Conservation (phyloP, 1,140 invertebrate genomes). For the Zaprionus vittiger region DNA sequence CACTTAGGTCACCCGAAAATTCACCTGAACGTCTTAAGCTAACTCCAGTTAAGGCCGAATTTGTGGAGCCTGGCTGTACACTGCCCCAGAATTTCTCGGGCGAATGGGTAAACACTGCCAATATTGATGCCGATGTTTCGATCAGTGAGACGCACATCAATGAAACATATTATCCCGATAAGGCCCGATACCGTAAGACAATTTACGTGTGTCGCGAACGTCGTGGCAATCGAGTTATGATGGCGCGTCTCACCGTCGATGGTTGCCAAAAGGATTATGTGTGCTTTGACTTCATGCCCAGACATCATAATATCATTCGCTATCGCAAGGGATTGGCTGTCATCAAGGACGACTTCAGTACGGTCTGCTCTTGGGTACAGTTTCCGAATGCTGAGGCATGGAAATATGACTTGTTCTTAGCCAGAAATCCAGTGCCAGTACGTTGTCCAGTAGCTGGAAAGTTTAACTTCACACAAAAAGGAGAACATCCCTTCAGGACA, state of each 20-base stretch:
- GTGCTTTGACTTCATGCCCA: slow-evolving; percentile 97
- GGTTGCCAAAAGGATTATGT: slow-evolving; percentile 99
- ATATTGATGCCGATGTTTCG: slow-evolving; percentile 96
- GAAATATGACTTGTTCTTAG: slow-evolving; percentile 95
- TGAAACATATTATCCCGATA: slow-evolving; percentile 97
- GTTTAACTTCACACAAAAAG: slow-evolving; percentile 95
- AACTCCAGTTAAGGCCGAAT: slow-evolving; percentile 93
- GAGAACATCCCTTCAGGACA: slow-evolving; percentile 95
- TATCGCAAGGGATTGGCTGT: slow-evolving; percentile 96
- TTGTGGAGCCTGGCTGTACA: slow-evolving; percentile 95
- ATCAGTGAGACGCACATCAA: slow-evolving; percentile 99
- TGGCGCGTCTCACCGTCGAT: slow-evolving; percentile 97
- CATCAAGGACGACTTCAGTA: slow-evolving; percentile 95
- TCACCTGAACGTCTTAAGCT: slow-evolving; percentile 95
- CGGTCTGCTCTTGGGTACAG: slow-evolving; percentile 97
- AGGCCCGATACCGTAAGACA: slow-evolving; percentile 93
- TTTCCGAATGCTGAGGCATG: slow-evolving; percentile 93
- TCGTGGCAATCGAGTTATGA: slow-evolving; percentile 94
- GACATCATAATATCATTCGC: slow-evolving; percentile 97
- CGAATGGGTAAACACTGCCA: slow-evolving; percentile 98
- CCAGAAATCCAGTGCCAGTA: slow-evolving; percentile 95
- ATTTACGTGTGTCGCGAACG: slow-evolving; percentile 98
- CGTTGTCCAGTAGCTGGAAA: slow-evolving; percentile 98
- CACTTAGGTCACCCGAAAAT: slow-evolving; percentile 95
- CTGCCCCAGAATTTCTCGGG: slow-evolving; percentile 97